Evolutionary conservation across 2,888 invertebrate genomes (phyloP), one percentile per base, ranked within the genome.

Genomic region (Bedellia somnulentella): DNA sequence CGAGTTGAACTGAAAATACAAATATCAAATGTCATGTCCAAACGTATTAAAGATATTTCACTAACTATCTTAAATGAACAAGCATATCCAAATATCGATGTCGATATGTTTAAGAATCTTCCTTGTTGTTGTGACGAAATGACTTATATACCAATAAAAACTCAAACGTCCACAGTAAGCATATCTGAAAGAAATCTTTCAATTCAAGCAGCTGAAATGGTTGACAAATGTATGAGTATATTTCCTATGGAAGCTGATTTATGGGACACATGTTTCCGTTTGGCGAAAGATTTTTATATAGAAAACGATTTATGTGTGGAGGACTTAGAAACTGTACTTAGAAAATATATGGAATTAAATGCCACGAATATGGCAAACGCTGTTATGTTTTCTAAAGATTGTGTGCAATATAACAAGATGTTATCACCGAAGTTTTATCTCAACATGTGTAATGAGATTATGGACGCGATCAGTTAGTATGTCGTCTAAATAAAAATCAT

Each of bases 291-390:
- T 40, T 75, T 59, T 41, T 75, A 56, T 38, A 37, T 73, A 21
- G 57, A 64, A 5, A 70, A 75, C 37, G 42, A 59, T 36, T 44
- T 75, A 35, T 52, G 50, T 10, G 62, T 81, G 34, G 52, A 62
- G 6, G 71, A 68, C 30, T 53, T 83, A 35, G 83, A 83, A 49
- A 55, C 52, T 3, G 64, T 82, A 3, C 57, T 83, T 31, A 49
- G 75, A 10, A 79, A 81, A 35, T 78, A 80, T 32, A 77, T 81
- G 64, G 66, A 77, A 35, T 60, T 66, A 1, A 55, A 75, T 31
- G 61, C 67, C 1, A 53, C 58, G 2, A 60, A 70, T 0, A 67
- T 75, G 70, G 71, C 71, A 2, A 62, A 63, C 1, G 75, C 76
- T 2, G 57, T 77, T 3, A 61, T 77, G 67, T 75, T 60, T 37